These are phyloP conservation scores for Dromococcyx pavoninus DNA, from an alignment of 2,797 vertebrate genomes.

Conservation along the genomic window DNA sequence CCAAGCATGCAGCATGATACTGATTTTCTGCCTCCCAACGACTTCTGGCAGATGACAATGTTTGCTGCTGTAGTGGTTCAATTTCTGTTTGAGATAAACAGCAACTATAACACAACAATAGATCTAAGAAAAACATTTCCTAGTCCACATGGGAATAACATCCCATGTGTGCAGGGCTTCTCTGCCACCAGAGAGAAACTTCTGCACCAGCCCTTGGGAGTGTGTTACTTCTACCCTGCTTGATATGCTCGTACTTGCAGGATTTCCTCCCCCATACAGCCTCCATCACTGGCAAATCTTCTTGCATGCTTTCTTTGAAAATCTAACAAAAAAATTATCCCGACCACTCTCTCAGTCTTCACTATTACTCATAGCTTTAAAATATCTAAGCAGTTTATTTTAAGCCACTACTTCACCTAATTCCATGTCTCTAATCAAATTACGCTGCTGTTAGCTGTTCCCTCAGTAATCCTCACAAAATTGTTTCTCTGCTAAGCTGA, in stretches of 20 bases:
- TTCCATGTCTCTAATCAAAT: conserved; percentile 52
- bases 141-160: neutral
- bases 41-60: neutral
- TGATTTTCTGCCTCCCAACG: neutral
- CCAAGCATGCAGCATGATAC: neutral
- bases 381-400: conserved; percentile 54
- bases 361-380: conserved; percentile 35
- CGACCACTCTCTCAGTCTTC: neutral
- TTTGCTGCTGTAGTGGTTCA: neutral
- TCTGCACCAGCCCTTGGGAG: neutral
- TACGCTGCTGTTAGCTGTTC: conserved; percentile 31
- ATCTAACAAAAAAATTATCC: neutral
- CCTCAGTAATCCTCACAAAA: conserved; percentile 31
- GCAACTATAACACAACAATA: neutral
- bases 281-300: neutral
- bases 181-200: neutral
- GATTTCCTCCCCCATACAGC: neutral
- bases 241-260: neutral
- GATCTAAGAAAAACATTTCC: neutral
- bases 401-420: conserved; percentile 32
- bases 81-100: neutral
- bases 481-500: conserved; percentile 53
- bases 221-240: neutral
- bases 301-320: conserved; percentile 28
- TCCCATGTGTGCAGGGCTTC: neutral